Evolutionary conservation across 2,113 vertebrate species (phyloP).

Genomic region (Spermophilus dauricus): DNA sequence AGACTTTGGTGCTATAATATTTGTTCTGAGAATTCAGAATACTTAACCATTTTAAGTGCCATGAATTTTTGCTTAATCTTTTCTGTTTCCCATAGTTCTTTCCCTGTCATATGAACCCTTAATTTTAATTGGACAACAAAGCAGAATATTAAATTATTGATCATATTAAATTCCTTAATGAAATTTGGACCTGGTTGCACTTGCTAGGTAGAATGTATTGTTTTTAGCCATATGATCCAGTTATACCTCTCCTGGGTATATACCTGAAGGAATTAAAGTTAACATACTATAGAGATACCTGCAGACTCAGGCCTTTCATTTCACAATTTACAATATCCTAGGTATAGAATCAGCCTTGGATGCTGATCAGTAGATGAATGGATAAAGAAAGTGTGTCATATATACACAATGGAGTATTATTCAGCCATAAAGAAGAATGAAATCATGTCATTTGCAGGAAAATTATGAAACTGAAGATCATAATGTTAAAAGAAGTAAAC

Average conservation of each 20-base stretch:
- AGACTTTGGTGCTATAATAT: not conserved
- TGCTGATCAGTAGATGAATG: too few relatives aligned
- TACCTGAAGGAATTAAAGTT: too few relatives aligned
- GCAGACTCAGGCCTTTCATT: too few relatives aligned
- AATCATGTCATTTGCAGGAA: too few relatives aligned
- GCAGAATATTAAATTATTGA: slow-evolving; percentile 17
- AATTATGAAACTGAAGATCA: too few relatives aligned
- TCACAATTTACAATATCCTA: too few relatives aligned
- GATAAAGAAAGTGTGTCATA: too few relatives aligned
- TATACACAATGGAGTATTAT: too few relatives aligned
- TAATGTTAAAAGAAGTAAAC: too few relatives aligned
- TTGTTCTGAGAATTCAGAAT: not conserved
- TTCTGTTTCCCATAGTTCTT: slow-evolving; percentile 1
- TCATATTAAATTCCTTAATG: slow-evolving; percentile 29
- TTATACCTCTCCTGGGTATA: too few relatives aligned
- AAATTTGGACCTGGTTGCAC: not conserved
- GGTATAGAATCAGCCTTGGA: too few relatives aligned
- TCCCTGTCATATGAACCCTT: not conserved
- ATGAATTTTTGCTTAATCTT: not conserved
- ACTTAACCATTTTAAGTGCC: slow-evolving; percentile 14
- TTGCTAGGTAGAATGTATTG: not conserved
- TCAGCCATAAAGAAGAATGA: too few relatives aligned
- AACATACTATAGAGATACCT: not conserved
- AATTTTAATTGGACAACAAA: slow-evolving; percentile 18
- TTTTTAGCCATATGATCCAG: not conserved